phyloP scores from a whole-genome alignment of 2,113 vertebrate genomes.

The Notothenia coriiceps region DNA sequence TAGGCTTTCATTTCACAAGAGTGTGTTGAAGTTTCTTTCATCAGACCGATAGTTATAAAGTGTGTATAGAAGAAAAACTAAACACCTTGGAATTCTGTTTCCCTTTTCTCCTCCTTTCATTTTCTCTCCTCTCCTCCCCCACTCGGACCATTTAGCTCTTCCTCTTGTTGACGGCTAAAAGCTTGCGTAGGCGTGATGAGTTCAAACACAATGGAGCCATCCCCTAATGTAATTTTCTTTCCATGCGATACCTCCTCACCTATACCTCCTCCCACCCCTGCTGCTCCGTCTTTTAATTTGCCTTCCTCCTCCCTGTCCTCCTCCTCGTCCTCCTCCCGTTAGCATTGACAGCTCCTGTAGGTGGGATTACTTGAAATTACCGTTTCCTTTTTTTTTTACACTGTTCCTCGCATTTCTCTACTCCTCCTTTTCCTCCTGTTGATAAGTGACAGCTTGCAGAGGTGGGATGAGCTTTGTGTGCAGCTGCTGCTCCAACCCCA shows the following conservation, averaged over 20 bases:
- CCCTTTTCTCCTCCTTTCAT: conserved; percentile 8
- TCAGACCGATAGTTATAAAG: not conserved
- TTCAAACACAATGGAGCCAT: conserved; percentile 48
- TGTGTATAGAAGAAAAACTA: not conserved
- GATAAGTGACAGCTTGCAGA: conserved; percentile 71
- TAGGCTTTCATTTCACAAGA: not conserved
- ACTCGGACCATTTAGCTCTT: conserved; percentile 31
- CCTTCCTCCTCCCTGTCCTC: conserved; percentile 41
- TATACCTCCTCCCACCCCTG: not conserved
- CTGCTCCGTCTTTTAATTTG: conserved; percentile 31
- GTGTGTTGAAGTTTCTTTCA: not conserved
- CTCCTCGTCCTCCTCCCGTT: not conserved
- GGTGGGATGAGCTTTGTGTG: conserved; percentile 75
- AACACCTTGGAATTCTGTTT: not conserved
- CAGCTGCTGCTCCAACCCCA: conserved; percentile 75
- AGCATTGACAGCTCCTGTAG: conserved; percentile 35
- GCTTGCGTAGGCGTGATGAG: conserved; percentile 55
- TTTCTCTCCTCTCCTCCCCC: conserved; percentile 21
- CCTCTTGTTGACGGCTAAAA: conserved; percentile 48
- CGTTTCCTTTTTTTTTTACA: conserved; percentile 12
- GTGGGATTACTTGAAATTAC: conserved; percentile 39
- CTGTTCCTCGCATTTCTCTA: not conserved
- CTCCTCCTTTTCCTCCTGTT: conserved; percentile 39
- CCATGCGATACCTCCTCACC: not conserved
- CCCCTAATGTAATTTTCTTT: conserved; percentile 36